Conservation (phyloP, 2,797 vertebrate genomes). For the Taeniopygia guttata region DNA sequence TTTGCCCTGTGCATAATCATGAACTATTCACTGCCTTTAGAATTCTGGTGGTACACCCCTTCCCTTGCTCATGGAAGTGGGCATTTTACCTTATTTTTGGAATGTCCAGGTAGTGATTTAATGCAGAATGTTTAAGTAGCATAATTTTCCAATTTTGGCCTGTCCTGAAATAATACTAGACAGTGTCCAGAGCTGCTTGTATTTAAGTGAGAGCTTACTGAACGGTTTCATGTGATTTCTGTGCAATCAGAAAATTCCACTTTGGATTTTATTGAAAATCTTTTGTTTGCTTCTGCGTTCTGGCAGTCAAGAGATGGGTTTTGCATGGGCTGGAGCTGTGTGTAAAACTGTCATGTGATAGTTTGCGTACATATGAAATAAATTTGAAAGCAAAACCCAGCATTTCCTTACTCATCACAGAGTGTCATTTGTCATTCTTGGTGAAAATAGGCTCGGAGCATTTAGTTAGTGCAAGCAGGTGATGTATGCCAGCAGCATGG, state of each 20-base stretch:
- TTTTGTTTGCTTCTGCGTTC: background rate
- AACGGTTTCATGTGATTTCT: background rate
- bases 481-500: background rate
- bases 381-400: background rate
- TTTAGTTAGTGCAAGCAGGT: background rate
- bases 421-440: background rate
- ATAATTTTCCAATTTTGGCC: background rate
- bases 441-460: slow-evolving; percentile 15
- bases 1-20: background rate
- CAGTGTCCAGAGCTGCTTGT: background rate
- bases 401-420: background rate
- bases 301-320: background rate
- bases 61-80: background rate
- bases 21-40: background rate
- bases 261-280: background rate
- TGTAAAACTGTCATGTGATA: background rate
- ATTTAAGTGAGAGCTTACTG: background rate
- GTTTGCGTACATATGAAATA: background rate
- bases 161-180: background rate
- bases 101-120: background rate
- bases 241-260: background rate
- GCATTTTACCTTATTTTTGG: background rate
- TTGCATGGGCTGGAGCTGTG: background rate
- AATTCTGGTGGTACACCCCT: background rate
- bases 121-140: background rate